Evolutionary conservation across 2,888 invertebrate species (phyloP), one percentile per base, ranked within the genome.

Genomic region (Lampropteryx suffumata): DNA sequence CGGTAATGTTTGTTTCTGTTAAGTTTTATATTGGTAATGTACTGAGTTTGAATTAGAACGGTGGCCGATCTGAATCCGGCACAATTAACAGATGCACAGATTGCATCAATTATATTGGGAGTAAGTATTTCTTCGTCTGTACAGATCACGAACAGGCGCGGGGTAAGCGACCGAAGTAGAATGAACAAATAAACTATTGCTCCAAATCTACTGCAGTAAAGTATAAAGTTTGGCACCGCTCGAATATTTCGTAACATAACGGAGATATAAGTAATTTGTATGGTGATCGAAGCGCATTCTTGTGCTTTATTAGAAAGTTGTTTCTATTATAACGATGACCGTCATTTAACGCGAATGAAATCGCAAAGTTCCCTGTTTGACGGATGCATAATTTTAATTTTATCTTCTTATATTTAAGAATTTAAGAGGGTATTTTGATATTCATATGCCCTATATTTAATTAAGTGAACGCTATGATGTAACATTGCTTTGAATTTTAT

Each of bases 221-320:
- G 6, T 24, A 9, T 9, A 13, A 30, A 28, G 32, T 37, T 51
- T 29, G 26, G 37, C 47, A 47, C n/a, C 52, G 33, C 42, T 34
- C 9, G 13, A 11, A 27, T 12, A 34, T 52, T 43, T 52, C 47
- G 52, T 43, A 52, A 51, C 37, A 33, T 47, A 51, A 47, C 52
- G 36, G 27, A 28, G 14, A 30, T 28, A 26, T 6, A 37, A 26
- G 21, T 27, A 26, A 48, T 40, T 53, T 40, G 39, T 47, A 40
- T 37, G 47, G 30, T 52, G 47, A 43, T 52, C 21, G 43, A 43
- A 47, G 33, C 42, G 37, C 42, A 52, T 51, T 42, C 46, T 30
- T 42, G 27, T 30, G 10, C 24, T 42, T 47, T 39, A 43, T 44
- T 44, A 24, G 21, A 24, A 12, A 24, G 10, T 8, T 9, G 26